A percentile compares a stretch with the other conserved stretches of the same genome.
phyloP scores from a whole-genome alignment of 2,113 vertebrate genomes.

The Pteruthius melanotis region DNA sequence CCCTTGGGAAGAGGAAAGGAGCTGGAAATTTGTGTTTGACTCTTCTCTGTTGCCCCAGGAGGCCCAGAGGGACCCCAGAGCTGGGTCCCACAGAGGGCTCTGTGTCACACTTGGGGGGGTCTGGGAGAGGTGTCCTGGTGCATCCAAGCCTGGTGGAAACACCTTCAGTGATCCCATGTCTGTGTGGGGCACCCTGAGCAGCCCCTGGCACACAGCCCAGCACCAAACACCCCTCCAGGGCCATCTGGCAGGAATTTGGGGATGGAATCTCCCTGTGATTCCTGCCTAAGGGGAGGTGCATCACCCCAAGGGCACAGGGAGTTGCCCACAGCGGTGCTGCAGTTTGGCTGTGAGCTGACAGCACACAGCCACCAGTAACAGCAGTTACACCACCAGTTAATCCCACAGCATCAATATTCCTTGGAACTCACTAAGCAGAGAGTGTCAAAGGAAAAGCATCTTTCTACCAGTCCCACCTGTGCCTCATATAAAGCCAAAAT shows the following conservation, averaged over 20 bases:
- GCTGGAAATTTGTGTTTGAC: not conserved
- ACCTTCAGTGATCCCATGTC: too few relatives aligned
- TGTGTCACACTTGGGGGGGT: not conserved
- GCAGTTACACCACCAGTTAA: not conserved
- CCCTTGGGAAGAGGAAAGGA: not conserved
- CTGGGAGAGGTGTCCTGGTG: not conserved
- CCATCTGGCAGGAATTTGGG: not conserved
- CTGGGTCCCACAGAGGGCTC: not conserved
- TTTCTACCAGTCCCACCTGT: not conserved
- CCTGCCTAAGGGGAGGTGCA: not conserved
- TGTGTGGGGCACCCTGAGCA: not conserved
- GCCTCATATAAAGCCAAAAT: not conserved
- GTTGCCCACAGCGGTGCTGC: not conserved
- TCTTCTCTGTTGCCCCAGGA: not conserved
- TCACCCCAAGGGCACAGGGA: too few relatives aligned
- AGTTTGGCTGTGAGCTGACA: not conserved
- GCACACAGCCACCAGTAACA: not conserved
- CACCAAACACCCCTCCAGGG: not conserved
- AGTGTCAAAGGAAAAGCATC: not conserved
- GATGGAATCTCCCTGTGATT: not conserved
- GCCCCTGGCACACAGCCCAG: not conserved
- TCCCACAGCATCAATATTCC: not conserved
- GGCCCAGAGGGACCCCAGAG: not conserved
- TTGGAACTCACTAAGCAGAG: not conserved
- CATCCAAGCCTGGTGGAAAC: not conserved